Percentiles rank a stretch among this genome's conserved stretches.
phyloP scores from a whole-genome alignment of 2,888 invertebrate species.

The Hypolimnas misippus region DNA sequence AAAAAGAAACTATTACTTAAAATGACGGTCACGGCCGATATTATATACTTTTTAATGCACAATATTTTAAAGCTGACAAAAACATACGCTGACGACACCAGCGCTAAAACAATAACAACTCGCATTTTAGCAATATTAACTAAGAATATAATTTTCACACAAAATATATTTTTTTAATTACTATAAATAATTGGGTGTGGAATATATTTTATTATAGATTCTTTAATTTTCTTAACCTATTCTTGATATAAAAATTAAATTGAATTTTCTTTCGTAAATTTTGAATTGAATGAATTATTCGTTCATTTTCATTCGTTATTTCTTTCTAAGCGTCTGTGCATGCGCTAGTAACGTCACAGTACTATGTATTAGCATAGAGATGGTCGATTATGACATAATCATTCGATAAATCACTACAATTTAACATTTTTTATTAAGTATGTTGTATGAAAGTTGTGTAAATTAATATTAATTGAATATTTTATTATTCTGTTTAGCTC shows the following conservation, averaged over 20 bases:
- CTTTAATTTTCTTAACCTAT: too few relatives aligned
- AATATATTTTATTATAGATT: too few relatives aligned
- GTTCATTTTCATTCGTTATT: neutral
- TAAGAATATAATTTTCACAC: neutral
- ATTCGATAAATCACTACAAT: neutral
- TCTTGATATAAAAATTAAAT: too few relatives aligned
- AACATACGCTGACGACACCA: constrained; percentile 2
- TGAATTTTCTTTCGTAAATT: neutral
- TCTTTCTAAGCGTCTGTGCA: neutral
- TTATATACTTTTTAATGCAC: neutral
- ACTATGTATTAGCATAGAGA: neutral
- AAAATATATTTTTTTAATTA: neutral
- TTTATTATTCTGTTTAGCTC: too few relatives aligned
- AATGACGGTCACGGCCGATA: neutral
- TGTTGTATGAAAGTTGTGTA: too few relatives aligned
- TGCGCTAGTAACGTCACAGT: constrained; percentile 27
- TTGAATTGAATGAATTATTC: neutral
- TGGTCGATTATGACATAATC: neutral
- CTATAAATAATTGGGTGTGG: neutral
- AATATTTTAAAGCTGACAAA: constrained; percentile 8
- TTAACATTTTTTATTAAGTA: too few relatives aligned
- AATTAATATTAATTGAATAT: too few relatives aligned
- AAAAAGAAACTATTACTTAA: neutral
- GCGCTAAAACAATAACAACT: neutral
- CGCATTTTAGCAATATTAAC: neutral